Base-by-base conservation (phyloP, 2,888 invertebrate species). In the Bombylius discolor region DNA sequence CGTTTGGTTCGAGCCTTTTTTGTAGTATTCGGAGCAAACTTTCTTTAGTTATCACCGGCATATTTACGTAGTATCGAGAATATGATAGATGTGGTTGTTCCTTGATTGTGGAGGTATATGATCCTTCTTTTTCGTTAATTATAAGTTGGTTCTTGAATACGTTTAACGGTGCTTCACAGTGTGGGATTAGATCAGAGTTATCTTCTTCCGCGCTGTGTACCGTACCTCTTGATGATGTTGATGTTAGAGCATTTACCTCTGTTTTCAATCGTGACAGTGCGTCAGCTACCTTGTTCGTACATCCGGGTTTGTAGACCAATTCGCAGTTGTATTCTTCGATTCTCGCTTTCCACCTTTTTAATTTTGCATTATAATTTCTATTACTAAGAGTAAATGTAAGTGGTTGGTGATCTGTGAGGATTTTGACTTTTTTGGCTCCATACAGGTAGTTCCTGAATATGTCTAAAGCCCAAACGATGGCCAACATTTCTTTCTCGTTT, bases 331-430 rank as follows among this genome's bases (percentile, higher is more conserved):
- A 58, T 51, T 58, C 57, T 23, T 61, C 56, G 5, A 59, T 55
- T n/a, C 56, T 8, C 2, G 53, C 42, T 44, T 53, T 56, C 58
- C 59, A 59, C 36, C 60, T 45, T 46, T 55, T 59, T 13, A 57
- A n/a, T 39, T 58, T 57, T 11, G 58, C 56, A 39, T 59, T 57
- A 51, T 50, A 45, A 9, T 54, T 54, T 8, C 13, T 11, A 36
- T 53, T 51, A 9, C 53, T 47, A 3, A 56, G 31, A 3, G 56
- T 48, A n/a, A 54, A 54, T 7, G 56, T 58, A 4, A 58, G n/a
- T 5, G 56, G 56, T 42, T 60, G 59, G 36, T 62, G 61, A 42
- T 60, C 57, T 3, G 60, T 59, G 11, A 56, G 47, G 12, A 60
- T 56, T 47, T 52, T 54, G 12, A 62, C 53, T 33, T 54, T 52